Conservation (phyloP, 2,888 invertebrate species). For the Phortica okadai region DNA sequence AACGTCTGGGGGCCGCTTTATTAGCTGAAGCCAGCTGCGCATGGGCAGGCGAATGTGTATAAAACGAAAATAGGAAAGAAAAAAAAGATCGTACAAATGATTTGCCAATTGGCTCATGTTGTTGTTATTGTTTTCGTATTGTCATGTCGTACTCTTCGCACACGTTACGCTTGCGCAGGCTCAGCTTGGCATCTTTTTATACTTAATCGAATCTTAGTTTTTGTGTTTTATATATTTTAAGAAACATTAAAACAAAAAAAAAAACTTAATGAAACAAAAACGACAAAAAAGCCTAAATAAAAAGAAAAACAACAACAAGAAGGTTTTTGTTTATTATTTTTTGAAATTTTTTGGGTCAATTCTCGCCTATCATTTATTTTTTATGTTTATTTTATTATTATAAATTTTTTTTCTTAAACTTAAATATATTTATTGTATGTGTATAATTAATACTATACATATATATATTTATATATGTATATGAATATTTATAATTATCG, state of each 20-base stretch:
- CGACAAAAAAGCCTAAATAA: not conserved
- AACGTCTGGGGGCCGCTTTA: too few relatives aligned
- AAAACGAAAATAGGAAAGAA: too few relatives aligned
- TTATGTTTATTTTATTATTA: not conserved
- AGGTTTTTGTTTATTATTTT: not conserved
- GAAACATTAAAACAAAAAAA: not conserved
- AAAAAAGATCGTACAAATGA: too few relatives aligned
- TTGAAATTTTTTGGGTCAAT: constrained; percentile 37
- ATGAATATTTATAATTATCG: constrained; percentile 56
- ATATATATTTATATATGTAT: constrained; percentile 41
- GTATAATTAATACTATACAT: not conserved
- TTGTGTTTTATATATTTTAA: not conserved
- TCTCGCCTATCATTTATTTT: constrained; percentile 12
- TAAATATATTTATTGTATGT: not conserved
- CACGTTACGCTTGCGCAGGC: not conserved
- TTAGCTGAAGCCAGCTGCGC: too few relatives aligned
- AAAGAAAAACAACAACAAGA: not conserved
- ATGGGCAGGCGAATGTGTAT: too few relatives aligned
- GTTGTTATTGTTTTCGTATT: too few relatives aligned
- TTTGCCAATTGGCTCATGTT: too few relatives aligned
- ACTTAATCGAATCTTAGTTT: not conserved
- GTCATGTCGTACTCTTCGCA: not conserved
- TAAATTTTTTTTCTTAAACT: not conserved
- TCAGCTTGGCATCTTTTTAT: not conserved
- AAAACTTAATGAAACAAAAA: not conserved